Percentiles rank a stretch among this genome's conserved stretches.
These are phyloP conservation scores for Gymnogyps californianus DNA, from an alignment of 2,113 vertebrate species.

Conservation along the genomic window DNA sequence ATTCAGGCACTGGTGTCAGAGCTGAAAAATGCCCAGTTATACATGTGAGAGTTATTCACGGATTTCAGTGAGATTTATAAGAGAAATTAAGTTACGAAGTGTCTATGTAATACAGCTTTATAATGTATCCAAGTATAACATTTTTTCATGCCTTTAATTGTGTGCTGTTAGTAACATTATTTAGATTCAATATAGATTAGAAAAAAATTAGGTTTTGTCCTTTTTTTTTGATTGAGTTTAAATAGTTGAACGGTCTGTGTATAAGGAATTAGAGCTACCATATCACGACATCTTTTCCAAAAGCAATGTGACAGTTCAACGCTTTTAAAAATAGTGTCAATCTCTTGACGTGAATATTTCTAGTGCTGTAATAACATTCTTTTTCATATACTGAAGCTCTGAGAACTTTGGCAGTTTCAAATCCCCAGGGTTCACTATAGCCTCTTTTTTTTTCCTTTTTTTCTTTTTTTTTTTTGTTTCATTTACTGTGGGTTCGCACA, in stretches of 20 bases:
- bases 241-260: background rate
- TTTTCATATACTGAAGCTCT: background rate
- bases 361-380: background rate
- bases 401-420: background rate
- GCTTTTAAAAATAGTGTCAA: background rate
- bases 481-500: background rate
- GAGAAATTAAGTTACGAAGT: background rate
- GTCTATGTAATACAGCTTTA: background rate
- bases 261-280: background rate
- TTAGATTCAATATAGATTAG: background rate
- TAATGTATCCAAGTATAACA: background rate
- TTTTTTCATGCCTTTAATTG: background rate
- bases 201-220: background rate
- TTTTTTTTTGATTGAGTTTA: background rate
- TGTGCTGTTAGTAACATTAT: background rate
- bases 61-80: background rate
- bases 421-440: background rate
- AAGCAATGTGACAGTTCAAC: background rate
- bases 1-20: background rate
- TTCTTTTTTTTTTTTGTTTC: background rate
- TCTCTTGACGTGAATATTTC: background rate
- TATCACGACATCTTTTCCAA: background rate
- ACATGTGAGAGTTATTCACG: background rate
- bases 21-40: background rate
- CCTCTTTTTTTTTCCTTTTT: background rate